Percentiles rank a stretch among this genome's conserved stretches.
phyloP scores from a whole-genome alignment of 2,113 vertebrate genomes.

The Nansenia antarctica region DNA sequence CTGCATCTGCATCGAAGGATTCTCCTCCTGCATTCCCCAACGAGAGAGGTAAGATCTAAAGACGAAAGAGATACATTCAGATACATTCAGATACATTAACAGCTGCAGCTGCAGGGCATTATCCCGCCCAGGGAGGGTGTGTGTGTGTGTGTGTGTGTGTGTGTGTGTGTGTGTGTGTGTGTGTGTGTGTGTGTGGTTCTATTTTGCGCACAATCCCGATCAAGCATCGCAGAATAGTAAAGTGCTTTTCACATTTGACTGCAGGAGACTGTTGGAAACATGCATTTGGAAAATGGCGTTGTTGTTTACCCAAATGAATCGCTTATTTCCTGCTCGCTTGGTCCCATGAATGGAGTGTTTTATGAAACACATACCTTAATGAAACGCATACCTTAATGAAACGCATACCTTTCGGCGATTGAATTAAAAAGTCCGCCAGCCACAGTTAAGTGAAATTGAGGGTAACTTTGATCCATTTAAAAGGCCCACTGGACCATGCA shows the following conservation, averaged over 20 bases:
- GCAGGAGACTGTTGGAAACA: background rate
- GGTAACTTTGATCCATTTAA: too few relatives aligned
- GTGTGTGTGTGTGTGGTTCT: background rate
- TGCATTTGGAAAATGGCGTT: slow-evolving; percentile 38
- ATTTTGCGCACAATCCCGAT: background rate
- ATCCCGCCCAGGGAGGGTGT: slow-evolving; percentile 55
- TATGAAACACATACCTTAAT: too few relatives aligned
- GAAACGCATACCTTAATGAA: too few relatives aligned
- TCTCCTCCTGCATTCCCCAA: slow-evolving; percentile 24
- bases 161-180: too few relatives aligned
- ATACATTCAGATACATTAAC: slow-evolving; percentile 15
- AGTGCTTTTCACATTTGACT: background rate
- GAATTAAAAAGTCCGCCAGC: too few relatives aligned
- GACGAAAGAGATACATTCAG: background rate
- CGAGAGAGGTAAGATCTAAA: slow-evolving; percentile 56
- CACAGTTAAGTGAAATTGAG: too few relatives aligned
- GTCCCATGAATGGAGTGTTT: background rate
- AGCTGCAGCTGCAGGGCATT: slow-evolving; percentile 56
- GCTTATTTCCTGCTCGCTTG: slow-evolving; percentile 27
- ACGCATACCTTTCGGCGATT: too few relatives aligned
- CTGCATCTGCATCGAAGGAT: slow-evolving; percentile 26
- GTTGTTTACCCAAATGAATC: slow-evolving; percentile 19
- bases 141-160: too few relatives aligned
- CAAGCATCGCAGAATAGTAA: background rate
- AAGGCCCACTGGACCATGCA: too few relatives aligned